Evolutionary conservation across 2,113 vertebrate species (phyloP).

Genomic region (Trogon surrucura): DNA sequence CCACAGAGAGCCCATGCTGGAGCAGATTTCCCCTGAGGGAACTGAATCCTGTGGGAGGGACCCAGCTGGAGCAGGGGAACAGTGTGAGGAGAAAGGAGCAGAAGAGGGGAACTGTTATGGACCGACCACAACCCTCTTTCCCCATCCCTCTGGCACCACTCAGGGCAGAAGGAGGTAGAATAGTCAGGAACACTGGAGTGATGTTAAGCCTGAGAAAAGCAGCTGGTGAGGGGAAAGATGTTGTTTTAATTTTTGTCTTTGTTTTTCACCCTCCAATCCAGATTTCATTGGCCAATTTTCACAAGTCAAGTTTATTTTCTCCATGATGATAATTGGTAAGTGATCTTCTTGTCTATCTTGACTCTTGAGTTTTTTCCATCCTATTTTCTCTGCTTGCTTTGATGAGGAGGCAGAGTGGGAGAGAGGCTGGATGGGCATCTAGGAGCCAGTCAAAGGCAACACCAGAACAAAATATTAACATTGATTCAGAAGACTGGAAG

Average conservation of each 20-base stretch:
- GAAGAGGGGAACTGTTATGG: background rate
- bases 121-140: background rate
- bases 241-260: background rate
- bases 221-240: background rate
- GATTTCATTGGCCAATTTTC: too few species aligned
- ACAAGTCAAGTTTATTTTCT: too few species aligned
- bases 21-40: background rate
- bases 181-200: background rate
- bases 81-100: background rate
- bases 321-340: too few species aligned
- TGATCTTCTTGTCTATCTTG: too few species aligned
- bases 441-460: background rate
- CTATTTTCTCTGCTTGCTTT: background rate
- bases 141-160: accelerated
- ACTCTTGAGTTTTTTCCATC: too few species aligned
- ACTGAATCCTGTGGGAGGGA: background rate
- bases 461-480: background rate
- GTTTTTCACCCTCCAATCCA: too few species aligned
- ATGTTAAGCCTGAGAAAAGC: background rate
- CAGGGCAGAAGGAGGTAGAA: background rate
- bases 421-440: background rate
- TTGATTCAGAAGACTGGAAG: background rate
- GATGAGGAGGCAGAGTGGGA: background rate
- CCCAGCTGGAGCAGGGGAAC: background rate
- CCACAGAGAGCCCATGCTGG: too few species aligned